Base-by-base conservation (phyloP, 2,113 vertebrate genomes). In the Garra rufa region DNA sequence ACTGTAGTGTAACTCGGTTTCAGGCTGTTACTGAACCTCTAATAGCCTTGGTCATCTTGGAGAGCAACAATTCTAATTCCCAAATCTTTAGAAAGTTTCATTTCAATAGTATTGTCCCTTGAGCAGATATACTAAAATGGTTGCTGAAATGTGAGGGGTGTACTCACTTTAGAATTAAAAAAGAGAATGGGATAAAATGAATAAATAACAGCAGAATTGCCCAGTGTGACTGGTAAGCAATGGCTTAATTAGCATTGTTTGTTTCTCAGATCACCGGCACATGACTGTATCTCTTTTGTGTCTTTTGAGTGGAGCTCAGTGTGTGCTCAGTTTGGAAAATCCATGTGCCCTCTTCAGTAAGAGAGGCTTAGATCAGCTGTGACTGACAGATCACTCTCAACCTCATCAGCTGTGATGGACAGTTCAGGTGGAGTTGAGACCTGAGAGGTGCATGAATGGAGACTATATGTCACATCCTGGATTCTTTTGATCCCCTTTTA, bases 321-420 rank as follows among this genome's bases (percentile, higher is more conserved):
- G 70, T 70, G 21, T 7, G 70, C 8, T 73, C 70, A 11, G 21
- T 46, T 73, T 24, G 41, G 41, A 73, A 46, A 73, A 9, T n/a
- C 17, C 9, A 73, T n/a, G 41, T 19, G 69, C 24, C 9, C 21
- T 73, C 21, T 67, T 69, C 28, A 69, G 28, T 19, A n/a, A 44
- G 19, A 55, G 52, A 55, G 52, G 52, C 52, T 57, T 57, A 14
- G 71, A 21, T 55, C 74, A 30, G 74, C 74, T 76, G 74, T 30
- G 74, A 76, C 4, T 52, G 73, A 52, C 74, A 52, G 74, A 9
- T 52, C 28, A 2, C 46, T 50, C 15, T 70, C 4, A 7, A 75
- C 24, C 24, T 75, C 73, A 9, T 30, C 41, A 44, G 70, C 70
- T 73, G 70, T 74, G 41, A 74, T 26, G n/a, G 70, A 74, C 70